Evolutionary conservation across 2,797 vertebrate species (phyloP), one percentile per base, ranked within the genome.

Genomic region (Poeciliopsis turneri): DNA sequence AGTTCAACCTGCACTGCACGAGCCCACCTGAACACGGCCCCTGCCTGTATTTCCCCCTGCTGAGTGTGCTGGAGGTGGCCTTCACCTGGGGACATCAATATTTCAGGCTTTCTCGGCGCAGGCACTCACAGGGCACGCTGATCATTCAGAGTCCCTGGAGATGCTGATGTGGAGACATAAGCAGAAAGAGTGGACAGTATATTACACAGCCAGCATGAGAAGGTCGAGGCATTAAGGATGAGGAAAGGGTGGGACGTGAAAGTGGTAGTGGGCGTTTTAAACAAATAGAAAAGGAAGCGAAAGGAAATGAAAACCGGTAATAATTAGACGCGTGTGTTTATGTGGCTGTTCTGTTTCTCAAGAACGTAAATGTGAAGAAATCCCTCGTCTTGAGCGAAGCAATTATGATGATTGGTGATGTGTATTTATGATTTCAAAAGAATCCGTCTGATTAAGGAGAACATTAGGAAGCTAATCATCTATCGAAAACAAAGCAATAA

Each of bases 31-130:
- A 43, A 81, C 36, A 66, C 15, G 1, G 85, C 6, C 82, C 69
- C n/a, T 79, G 80, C 41, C 80, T 68, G 45, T 15, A 77, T 28
- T 1, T 20, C 84, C 90, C 80, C 90, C 87, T 55, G 75, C 84
- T 61, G 90, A 86, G 89, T 75, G 70, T 75, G 74, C 87, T 84
- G 88, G 87, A 81, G 88, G 89, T 87, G 80, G 84, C 87, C 82
- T 85, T 80, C 66, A 18, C 88, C 76, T 66, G 49, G 77, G 78
- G 74, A 71, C 86, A 93, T 94, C 64, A 94, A 94, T 94, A 94
- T 93, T 94, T 94, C 84, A 94, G 47, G 28, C 47, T 82, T 77
- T 84, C 71, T 82, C 80, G 51, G 78, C 73, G 18, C 82, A 81
- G 74, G 76, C 28, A 15, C 85, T 87, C 78, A 64, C 61, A 75